Base-by-base conservation (phyloP, 1,140 invertebrate genomes). In the Oryzaephilus surinamensis region DNA sequence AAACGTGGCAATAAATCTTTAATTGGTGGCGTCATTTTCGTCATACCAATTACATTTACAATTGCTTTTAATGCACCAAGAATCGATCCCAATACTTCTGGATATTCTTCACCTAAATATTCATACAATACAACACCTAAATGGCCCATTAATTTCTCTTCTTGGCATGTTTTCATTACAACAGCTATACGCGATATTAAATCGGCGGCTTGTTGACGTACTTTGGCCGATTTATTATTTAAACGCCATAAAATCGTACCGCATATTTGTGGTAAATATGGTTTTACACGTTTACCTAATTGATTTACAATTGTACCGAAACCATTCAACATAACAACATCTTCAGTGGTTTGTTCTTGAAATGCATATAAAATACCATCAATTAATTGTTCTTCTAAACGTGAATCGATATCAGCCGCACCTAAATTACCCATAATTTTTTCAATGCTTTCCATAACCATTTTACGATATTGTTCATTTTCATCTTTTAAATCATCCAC, bases 381-480 rank as follows among this genome's bases (percentile, higher is more conserved):
- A 65, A 99, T 99, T 7, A 99, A 76, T 57, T 97, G 95, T 67
- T 99, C 97, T 64, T 99, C 97, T 0, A 99, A 66, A 26, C 95
- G 73, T 0, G 91, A 94, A 64, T 99, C 96, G 31, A 99, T 96
- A 62, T 98, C 96, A 0, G 92, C 89, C 0, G 95, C 94, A 20
- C 97, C 97, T 12, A 99, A 71, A 63, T 97, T 95, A 4, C 86
- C 88, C 77, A 99, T 92, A 39, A 98, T 90, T 64, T 99, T 99
- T 62, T 99, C 97, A 45, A 99, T 98, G 0, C 93, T 98, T 64
- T 99, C 97, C 93, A 99, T 99, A 1, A 99, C 96, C 96, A 99
- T 99, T 71, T 99, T 99, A 43, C 97, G 74, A 63, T 99, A 99
- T 55, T 97, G 92, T 64, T 99, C 97, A 64, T 98, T 97, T 68